A percentile compares a stretch with the other conserved stretches of the same genome.
Conservation (phyloP, 1,140 invertebrate species). For the Drosophila sechellia region DNA sequence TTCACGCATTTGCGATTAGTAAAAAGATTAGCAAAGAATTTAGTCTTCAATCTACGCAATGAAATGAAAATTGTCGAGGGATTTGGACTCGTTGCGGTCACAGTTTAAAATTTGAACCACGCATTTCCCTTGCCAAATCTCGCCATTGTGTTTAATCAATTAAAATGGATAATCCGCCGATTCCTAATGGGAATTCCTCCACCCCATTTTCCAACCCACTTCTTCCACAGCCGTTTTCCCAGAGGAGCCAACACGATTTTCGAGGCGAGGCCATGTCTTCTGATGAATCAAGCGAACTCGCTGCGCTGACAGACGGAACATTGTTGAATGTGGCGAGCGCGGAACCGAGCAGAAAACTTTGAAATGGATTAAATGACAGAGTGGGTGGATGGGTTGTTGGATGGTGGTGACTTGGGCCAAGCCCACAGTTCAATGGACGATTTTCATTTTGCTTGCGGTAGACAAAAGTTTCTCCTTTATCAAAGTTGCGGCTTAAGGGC, state of each 20-base stretch:
- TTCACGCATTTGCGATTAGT: neutral
- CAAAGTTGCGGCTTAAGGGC: conserved; percentile 14
- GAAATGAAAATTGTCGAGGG: neutral
- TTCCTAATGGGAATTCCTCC: conserved; percentile 19
- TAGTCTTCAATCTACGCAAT: neutral
- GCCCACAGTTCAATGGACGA: conserved; percentile 68
- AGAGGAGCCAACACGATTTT: conserved; percentile 18
- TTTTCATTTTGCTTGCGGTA: conserved; percentile 56
- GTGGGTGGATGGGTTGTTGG: neutral
- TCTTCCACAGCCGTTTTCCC: neutral
- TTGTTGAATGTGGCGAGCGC: conserved; percentile 33
- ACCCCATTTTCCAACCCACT: neutral
- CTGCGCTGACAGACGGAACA: conserved; percentile 26
- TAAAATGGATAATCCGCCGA: conserved; percentile 36
- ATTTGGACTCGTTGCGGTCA: neutral
- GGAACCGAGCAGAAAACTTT: conserved; percentile 29
- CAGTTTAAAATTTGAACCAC: neutral
- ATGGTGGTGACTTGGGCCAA: conserved; percentile 10
- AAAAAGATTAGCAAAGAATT: conserved; percentile 1
- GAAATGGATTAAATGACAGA: conserved; percentile 61
- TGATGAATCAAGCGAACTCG: conserved; percentile 27
- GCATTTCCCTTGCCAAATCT: neutral
- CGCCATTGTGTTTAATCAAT: conserved; percentile 12
- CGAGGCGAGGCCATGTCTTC: conserved; percentile 34
- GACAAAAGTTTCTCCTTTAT: conserved; percentile 54